phyloP scores from a whole-genome alignment of 2,888 invertebrate genomes.

The Dryadula phaetusa region DNA sequence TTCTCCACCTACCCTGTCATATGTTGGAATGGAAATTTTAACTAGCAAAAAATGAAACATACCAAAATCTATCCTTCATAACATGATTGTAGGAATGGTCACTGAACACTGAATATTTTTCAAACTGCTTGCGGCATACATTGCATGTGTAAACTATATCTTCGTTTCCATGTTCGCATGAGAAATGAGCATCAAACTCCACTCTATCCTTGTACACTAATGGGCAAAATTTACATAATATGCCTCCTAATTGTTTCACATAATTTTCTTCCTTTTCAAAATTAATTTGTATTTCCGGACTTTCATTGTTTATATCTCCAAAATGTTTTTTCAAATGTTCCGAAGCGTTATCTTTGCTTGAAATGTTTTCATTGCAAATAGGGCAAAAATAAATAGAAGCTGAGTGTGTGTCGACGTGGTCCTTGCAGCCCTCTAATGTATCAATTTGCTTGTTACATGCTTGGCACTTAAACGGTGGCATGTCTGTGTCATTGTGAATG shows the following conservation, averaged over 20 bases:
- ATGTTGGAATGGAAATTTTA: too few species aligned
- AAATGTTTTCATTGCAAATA: slow-evolving; percentile 63
- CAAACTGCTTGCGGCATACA: slow-evolving; percentile 81
- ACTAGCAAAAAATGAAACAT: slow-evolving; percentile 49
- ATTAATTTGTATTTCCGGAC: slow-evolving; percentile 53
- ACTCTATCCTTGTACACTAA: slow-evolving; percentile 74
- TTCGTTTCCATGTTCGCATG: slow-evolving; percentile 66
- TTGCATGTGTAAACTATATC: slow-evolving; percentile 81
- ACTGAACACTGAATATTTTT: slow-evolving; percentile 80
- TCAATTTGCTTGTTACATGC: slow-evolving; percentile 60
- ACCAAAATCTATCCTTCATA: slow-evolving; percentile 68
- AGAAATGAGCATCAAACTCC: slow-evolving; percentile 83
- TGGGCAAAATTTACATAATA: slow-evolving; percentile 82
- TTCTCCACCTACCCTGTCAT: too few species aligned
- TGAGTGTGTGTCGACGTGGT: slow-evolving; percentile 68
- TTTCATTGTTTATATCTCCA: slow-evolving; percentile 53
- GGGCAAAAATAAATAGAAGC: slow-evolving; percentile 66
- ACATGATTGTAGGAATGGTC: slow-evolving; percentile 84
- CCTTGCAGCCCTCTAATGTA: slow-evolving; percentile 62
- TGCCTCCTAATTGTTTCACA: slow-evolving; percentile 69
- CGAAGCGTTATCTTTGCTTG: slow-evolving; percentile 56
- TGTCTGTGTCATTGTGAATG: slow-evolving; percentile 61
- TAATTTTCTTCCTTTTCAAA: slow-evolving; percentile 68
- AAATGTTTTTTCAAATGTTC: slow-evolving; percentile 71
- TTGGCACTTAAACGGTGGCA: slow-evolving; percentile 67